phyloP scores from a whole-genome alignment of 2,888 invertebrate species.

The Thymelicus acteon region DNA sequence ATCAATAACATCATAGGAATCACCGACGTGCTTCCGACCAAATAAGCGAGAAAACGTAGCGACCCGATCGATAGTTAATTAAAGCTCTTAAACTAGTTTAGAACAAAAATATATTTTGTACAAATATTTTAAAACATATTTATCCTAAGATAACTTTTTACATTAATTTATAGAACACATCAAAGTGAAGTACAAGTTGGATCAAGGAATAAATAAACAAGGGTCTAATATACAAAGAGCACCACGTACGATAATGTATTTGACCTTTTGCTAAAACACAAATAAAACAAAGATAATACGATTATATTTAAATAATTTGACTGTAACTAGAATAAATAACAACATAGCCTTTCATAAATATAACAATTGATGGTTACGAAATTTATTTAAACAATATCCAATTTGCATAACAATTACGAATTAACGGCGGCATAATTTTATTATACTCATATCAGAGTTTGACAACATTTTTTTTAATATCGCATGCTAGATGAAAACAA shows the following conservation, averaged over 20 bases:
- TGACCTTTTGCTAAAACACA: not conserved
- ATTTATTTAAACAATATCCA: not conserved
- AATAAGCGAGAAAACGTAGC: too few species aligned
- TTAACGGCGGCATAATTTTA: not conserved
- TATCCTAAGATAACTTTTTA: not conserved
- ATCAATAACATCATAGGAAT: too few species aligned
- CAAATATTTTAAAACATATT: not conserved
- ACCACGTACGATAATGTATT: not conserved
- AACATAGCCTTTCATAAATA: slow-evolving; percentile 3
- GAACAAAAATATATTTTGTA: too few species aligned
- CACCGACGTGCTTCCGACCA: too few species aligned
- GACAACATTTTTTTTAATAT: too few species aligned
- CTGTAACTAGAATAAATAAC: slow-evolving; percentile 19
- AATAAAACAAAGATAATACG: not conserved
- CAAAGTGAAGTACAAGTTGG: not conserved
- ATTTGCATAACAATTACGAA: not conserved
- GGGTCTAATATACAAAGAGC: slow-evolving; percentile 9
- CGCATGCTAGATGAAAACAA: not conserved
- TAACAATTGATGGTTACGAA: not conserved
- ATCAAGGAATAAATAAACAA: not conserved
- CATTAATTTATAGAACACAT: not conserved
- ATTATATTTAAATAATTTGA: slow-evolving; percentile 13
- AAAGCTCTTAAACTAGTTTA: too few species aligned
- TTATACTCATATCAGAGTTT: too few species aligned
- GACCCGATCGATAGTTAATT: too few species aligned